Evolutionary conservation across 2,888 invertebrate species (phyloP).

Genomic region (Papilio elwesi): DNA sequence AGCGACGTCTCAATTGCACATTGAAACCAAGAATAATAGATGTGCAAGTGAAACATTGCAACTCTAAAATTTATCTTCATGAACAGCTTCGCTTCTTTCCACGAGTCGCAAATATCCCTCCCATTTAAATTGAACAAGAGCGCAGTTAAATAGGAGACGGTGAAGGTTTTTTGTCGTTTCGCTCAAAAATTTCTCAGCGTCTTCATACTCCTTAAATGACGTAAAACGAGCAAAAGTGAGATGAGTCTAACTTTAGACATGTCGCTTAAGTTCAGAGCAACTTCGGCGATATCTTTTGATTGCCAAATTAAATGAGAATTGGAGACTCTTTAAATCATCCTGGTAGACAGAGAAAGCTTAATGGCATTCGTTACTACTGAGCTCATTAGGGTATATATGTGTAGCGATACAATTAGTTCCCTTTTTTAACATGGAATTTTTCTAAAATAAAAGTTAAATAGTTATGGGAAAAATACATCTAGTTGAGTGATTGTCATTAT

Average conservation of each 20-base stretch:
- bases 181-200: conserved; percentile 13
- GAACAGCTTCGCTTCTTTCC: conserved; percentile 7
- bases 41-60: conserved; percentile 24
- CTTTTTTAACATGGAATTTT: too few species aligned
- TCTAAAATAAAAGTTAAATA: too few species aligned
- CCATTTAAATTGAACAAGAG: conserved; percentile 17
- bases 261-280: not conserved
- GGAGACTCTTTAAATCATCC: not conserved
- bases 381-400: too few species aligned
- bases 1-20: conserved; percentile 7
- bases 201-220: not conserved
- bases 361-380: not conserved
- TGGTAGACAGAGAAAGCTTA: not conserved
- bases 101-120: conserved; percentile 3
- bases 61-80: conserved; percentile 20
- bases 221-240: not conserved
- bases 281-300: not conserved
- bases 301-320: not conserved
- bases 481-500: too few species aligned
- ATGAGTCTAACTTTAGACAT: not conserved
- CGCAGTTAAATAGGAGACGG: not conserved
- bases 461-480: too few species aligned
- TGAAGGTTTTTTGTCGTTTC: conserved; percentile 3
- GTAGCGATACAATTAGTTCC: too few species aligned
- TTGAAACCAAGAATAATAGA: conserved; percentile 19